These are phyloP conservation scores for Xyrauchen texanus DNA, from an alignment of 2,113 vertebrate species.

Conservation along the genomic window DNA sequence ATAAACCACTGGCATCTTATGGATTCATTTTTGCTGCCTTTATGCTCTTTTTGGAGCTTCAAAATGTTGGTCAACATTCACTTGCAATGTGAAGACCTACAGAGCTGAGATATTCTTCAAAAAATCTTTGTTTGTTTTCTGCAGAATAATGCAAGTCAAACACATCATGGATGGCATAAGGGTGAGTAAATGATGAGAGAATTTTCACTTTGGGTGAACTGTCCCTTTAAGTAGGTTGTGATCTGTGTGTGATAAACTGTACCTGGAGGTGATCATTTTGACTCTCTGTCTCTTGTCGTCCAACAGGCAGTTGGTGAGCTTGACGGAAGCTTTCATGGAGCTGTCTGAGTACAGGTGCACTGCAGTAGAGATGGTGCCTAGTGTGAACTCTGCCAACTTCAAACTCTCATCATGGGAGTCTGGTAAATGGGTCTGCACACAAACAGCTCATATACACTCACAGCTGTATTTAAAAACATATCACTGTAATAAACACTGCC, in stretches of 20 bases:
- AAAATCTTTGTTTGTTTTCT: too few relatives aligned
- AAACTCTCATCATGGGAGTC: constrained; percentile 80
- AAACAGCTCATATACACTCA: not conserved
- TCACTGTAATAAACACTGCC: not conserved
- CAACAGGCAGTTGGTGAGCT: constrained; percentile 85
- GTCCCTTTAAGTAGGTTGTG: not conserved
- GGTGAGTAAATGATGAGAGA: too few relatives aligned
- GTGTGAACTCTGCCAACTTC: constrained; percentile 89
- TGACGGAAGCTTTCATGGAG: constrained; percentile 84
- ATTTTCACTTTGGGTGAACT: too few relatives aligned
- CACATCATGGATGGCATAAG: too few relatives aligned
- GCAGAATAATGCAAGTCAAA: too few relatives aligned
- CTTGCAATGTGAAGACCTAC: too few relatives aligned
- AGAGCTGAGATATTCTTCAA: too few relatives aligned
- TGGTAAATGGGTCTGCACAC: constrained; percentile 56
- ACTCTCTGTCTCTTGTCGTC: constrained; percentile 89
- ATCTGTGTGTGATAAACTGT: not conserved
- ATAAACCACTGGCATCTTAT: too few relatives aligned
- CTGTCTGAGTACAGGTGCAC: constrained; percentile 87
- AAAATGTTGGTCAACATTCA: too few relatives aligned
- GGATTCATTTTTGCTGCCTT: too few relatives aligned
- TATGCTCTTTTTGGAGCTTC: too few relatives aligned
- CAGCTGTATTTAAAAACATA: not conserved
- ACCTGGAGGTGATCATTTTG: constrained; percentile 91
- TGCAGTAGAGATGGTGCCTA: constrained; percentile 87